These are phyloP conservation scores for Euura saliciscinereae DNA, from an alignment of 1,140 invertebrate species.

Conservation along the genomic window DNA sequence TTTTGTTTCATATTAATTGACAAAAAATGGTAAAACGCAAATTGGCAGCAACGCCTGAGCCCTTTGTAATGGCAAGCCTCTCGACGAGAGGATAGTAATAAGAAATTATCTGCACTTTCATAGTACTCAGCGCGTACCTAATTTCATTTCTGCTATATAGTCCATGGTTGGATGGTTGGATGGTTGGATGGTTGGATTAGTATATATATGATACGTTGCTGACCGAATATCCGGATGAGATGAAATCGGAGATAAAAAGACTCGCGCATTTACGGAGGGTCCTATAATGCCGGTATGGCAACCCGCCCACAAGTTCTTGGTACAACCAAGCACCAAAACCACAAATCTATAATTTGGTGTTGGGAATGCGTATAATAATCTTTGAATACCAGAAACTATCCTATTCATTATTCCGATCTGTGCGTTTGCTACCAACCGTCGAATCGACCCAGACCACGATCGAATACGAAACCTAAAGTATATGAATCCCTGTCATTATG, in stretches of 20 bases:
- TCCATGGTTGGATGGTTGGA: too few species aligned
- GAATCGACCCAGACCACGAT: neutral
- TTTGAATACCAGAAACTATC: conserved; percentile 59
- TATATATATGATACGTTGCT: too few species aligned
- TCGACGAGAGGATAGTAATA: too few species aligned
- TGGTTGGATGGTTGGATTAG: too few species aligned
- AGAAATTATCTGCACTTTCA: too few species aligned
- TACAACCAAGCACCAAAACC: conserved; percentile 36
- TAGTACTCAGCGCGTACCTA: too few species aligned
- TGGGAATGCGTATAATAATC: conserved; percentile 59
- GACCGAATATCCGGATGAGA: too few species aligned
- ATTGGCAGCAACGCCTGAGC: too few species aligned
- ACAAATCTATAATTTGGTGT: conserved; percentile 59
- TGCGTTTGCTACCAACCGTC: conserved; percentile 56
- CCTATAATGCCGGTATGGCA: neutral
- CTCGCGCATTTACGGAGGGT: neutral
- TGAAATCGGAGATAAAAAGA: neutral
- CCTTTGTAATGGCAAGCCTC: too few species aligned
- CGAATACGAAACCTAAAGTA: conserved; percentile 26
- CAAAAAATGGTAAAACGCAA: neutral
- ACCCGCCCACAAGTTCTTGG: conserved; percentile 6
- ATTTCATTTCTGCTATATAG: too few species aligned
- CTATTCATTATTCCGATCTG: conserved; percentile 61
- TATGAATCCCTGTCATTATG: conserved; percentile 59
- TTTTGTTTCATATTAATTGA: neutral